Conservation (phyloP, 2,888 invertebrate species). For the Torymus aiolomorphi region DNA sequence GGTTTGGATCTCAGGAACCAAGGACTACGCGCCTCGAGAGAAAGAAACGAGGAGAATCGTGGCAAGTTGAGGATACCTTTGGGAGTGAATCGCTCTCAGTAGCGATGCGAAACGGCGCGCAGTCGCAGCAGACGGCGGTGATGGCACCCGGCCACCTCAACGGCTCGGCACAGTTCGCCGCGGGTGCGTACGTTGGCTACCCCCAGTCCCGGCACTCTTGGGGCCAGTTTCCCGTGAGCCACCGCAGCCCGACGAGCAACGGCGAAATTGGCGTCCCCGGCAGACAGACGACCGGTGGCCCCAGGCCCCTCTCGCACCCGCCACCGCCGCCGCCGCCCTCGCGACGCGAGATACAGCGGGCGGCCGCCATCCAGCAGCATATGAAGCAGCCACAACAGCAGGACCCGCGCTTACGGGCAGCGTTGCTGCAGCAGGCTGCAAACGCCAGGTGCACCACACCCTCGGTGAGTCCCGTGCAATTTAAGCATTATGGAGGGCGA, state of each 20-base stretch:
- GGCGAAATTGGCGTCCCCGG: slow-evolving; percentile 23
- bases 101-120: slow-evolving; percentile 67
- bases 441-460: slow-evolving; percentile 67
- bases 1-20: too few relatives aligned
- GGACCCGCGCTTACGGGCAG: background rate
- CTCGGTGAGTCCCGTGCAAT: slow-evolving; percentile 69
- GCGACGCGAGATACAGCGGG: slow-evolving; percentile 67
- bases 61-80: too few relatives aligned
- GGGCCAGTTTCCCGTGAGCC: slow-evolving; percentile 72
- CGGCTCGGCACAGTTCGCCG: slow-evolving; percentile 75
- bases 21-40: too few relatives aligned
- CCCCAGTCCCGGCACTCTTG: slow-evolving; percentile 76
- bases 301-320: slow-evolving; percentile 70
- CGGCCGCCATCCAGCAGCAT: slow-evolving; percentile 59
- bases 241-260: slow-evolving; percentile 57
- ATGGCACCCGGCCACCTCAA: slow-evolving; percentile 75
- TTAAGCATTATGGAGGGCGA: too few relatives aligned
- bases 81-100: background rate
- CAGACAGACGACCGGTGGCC: slow-evolving; percentile 23
- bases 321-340: slow-evolving; percentile 71
- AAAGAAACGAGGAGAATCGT: too few relatives aligned
- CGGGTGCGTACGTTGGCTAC: slow-evolving; percentile 77
- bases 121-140: slow-evolving; percentile 71
- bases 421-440: slow-evolving; percentile 60
- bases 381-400: slow-evolving; percentile 57